Base-by-base conservation (phyloP, 2,888 invertebrate genomes). In the Helicoverpa assulta region DNA sequence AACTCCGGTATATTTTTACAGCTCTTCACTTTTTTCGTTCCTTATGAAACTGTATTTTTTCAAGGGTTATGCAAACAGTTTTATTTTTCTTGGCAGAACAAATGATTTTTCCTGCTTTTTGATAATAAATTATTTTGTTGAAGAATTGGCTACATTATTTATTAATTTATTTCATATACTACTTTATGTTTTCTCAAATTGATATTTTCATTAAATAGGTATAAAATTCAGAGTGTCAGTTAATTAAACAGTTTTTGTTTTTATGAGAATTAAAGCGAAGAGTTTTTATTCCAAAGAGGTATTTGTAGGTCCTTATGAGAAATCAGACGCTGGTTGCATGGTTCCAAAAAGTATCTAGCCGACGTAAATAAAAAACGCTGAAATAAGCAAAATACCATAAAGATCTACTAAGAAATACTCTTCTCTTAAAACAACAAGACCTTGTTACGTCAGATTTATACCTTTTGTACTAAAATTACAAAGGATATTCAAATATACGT, bases 401-500 rank as follows among this genome's bases (percentile, higher is more conserved):
- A 3, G 62, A 40, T n/a, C 12, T 14, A 19, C 37, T 8, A 8
- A 37, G 0, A 70, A 51, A 50, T 57, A 53, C 10, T 37, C 53
- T 10, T 40, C 59, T 52, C 40, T 21, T 47, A 12, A 37, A 70
- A 71, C 51, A 74, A 73, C 59, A 74, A 70, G 74, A 66, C 43
- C 50, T 62, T 57, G 58, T 76, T 37, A 26, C 50, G 18, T 33
- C 58, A 65, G 47, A 70, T 73, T 78, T 73, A 69, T 58, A 73
- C 61, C 59, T 59, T 72, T 67, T 57, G 63, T 77, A 59, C 26
- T 56, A 50, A 56, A 53, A 56, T 55, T 54, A 74, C 78, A 78
- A 77, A 78, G 40, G 65, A 19, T 70, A 65, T 63, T 69, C 54
- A 54, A 73, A 67, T 73, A 67, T 52, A 60, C 10, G 55, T 63